Evolutionary conservation across 1,140 invertebrate species (phyloP), one percentile per base, ranked within the genome.

Genomic region (Drosophila punjabiensis): DNA sequence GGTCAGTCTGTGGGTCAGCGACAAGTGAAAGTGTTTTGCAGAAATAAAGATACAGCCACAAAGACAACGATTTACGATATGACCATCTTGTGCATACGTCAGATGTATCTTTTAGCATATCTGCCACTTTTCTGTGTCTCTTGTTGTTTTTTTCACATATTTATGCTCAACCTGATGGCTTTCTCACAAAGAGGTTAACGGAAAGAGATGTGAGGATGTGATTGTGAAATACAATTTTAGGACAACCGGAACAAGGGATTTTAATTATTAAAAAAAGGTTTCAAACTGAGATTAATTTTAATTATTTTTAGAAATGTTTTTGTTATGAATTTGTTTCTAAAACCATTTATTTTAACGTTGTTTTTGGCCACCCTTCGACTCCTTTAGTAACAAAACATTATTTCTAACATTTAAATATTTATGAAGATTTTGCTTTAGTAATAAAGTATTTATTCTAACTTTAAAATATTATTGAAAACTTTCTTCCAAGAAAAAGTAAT

Each of bases 51-150:
- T 68, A 62, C 45, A 48, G 67, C 65, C 74, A 68, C 68, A 79
- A 70, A 82, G 84, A 70, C 76, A 63, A 52, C 82, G 68, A 89
- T 89, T 84, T 89, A 89, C 65, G 70, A 89, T 85, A 74, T 80
- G 64, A 56, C 59, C 69, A 76, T 82, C 70, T 65, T 66, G 62
- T 68, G 76, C 53, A 78, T 79, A 58, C 64, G 50, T 59, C 66
- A 83, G 53, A 84, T 83, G 70, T 79, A 66, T 76, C 60, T 78
- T n/a, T 75, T 78, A 56, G 47, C 45, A 79, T 45, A 73, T 65
- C 32, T 55, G 45, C 64, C 59, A 64, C 64, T 64, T 52, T 76
- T 59, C 52, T 56, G 13, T 43, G 53, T 32, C 41, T 47, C 32
- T 59, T 68, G 28, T 48, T 61, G 18, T 48, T 47, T 47, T 59